These are phyloP conservation scores for Thaumatotibia leucotreta DNA, from an alignment of 1,140 invertebrate genomes.

Conservation along the genomic window DNA sequence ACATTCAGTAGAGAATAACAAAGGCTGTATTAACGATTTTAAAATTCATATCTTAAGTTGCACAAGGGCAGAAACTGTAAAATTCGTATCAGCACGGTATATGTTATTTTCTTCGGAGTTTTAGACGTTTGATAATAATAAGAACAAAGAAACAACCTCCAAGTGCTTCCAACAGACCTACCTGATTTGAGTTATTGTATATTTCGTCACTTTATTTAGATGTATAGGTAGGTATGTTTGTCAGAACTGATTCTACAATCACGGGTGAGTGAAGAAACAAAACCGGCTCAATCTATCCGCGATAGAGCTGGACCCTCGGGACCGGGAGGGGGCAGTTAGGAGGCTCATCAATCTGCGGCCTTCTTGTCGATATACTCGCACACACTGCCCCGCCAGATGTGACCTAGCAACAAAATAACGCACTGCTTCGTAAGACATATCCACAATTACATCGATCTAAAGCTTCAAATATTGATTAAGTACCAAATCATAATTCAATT, in stretches of 20 bases:
- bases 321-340: conserved; percentile 23
- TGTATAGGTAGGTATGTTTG: background rate
- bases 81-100: background rate
- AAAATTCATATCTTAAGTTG: background rate
- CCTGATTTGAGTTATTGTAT: no score
- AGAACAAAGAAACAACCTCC: no score
- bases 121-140: no score
- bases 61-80: conserved; percentile 18
- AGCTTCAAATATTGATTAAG: no score
- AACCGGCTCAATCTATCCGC: conserved; percentile 48
- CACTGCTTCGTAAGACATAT: background rate
- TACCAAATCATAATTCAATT: no score
- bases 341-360: conserved; percentile 56
- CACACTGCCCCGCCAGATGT: conserved; percentile 49
- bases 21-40: conserved; percentile 13
- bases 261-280: conserved; percentile 29
- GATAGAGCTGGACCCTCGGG: conserved; percentile 34
- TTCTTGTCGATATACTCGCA: conserved; percentile 54
- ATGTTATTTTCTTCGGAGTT: no score
- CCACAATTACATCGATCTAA: background rate
- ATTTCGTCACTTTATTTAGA: no score
- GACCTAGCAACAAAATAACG: conserved; percentile 23
- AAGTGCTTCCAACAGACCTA: no score
- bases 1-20: conserved; percentile 15
- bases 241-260: background rate